Percentiles rank a stretch among this genome's conserved stretches.
Evolutionary conservation across 2,888 invertebrate genomes (phyloP).

Genomic region (Cordilura impudica): DNA sequence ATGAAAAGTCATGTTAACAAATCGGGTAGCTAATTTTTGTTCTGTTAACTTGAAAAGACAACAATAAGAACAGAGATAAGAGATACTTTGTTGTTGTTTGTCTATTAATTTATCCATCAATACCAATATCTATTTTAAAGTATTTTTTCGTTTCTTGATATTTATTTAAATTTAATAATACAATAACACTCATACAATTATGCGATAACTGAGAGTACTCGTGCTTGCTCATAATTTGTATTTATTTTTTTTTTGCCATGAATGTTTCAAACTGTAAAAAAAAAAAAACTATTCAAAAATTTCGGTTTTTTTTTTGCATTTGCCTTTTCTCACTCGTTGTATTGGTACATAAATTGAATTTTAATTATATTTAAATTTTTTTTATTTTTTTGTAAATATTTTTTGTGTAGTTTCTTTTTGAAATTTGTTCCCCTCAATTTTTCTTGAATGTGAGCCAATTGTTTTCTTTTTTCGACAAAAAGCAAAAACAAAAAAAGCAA

Average conservation of each 20-base stretch:
- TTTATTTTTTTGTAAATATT: constrained; percentile 7
- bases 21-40: too few relatives aligned
- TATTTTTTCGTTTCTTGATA: constrained; percentile 9
- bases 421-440: constrained; percentile 12
- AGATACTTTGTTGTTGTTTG: constrained; percentile 8
- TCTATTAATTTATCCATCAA: constrained; percentile 15
- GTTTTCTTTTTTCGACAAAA: constrained; percentile 26
- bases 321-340: constrained; percentile 24
- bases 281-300: not conserved
- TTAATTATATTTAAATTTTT: constrained; percentile 43
- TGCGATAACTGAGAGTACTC: constrained; percentile 24
- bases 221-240: not conserved
- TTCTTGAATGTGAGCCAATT: constrained; percentile 55
- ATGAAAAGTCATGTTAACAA: too few relatives aligned
- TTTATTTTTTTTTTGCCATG: not conserved
- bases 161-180: constrained; percentile 22
- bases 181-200: not conserved
- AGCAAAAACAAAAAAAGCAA: constrained; percentile 26
- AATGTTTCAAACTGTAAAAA: not conserved
- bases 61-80: constrained; percentile 1
- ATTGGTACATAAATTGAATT: constrained; percentile 45
- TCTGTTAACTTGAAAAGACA: not conserved
- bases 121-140: constrained; percentile 24
- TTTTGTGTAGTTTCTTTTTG: constrained; percentile 28
- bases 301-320: not conserved